phyloP scores from a whole-genome alignment of 2,888 invertebrate species.

The Pristionchus fissidentatus region DNA sequence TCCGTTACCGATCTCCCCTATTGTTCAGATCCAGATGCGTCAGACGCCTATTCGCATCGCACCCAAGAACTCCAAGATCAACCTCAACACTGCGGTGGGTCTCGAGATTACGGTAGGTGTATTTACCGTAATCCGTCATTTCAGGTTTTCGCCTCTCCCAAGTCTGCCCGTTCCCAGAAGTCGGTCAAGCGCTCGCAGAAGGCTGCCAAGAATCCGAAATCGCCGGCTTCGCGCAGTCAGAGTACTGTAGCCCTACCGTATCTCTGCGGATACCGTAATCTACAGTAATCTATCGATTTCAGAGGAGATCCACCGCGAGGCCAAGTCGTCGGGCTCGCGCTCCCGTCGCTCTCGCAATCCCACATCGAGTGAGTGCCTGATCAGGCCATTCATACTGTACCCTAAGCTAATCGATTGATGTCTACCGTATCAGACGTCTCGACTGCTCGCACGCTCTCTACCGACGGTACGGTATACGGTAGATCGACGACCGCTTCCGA shows the following conservation, averaged over 20 bases:
- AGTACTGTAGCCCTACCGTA: conserved; percentile 18
- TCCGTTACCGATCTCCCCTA: neutral
- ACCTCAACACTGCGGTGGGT: conserved; percentile 21
- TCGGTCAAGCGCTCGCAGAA: neutral
- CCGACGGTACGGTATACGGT: no score
- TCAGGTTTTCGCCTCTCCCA: neutral
- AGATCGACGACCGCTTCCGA: neutral
- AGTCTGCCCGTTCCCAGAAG: neutral
- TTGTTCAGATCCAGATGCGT: neutral
- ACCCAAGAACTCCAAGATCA: neutral
- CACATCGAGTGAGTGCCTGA: conserved; percentile 13
- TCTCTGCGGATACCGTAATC: neutral
- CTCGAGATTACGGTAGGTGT: no score
- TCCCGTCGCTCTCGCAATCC: conserved; percentile 1
- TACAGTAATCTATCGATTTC: conserved; percentile 9
- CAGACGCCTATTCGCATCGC: conserved; percentile 28
- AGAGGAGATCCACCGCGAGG: conserved; percentile 7
- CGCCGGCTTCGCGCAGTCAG: conserved; percentile 9
- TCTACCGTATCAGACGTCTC: conserved; percentile 11
- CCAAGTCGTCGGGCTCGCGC: conserved; percentile 16
- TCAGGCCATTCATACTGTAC: neutral
- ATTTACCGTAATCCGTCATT: neutral
- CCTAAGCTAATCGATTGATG: neutral
- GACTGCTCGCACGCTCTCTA: neutral
- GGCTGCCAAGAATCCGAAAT: neutral